Evolutionary conservation across 1,140 invertebrate species (phyloP), one percentile per base, ranked within the genome.

Genomic region (Polypedilum pembai): DNA sequence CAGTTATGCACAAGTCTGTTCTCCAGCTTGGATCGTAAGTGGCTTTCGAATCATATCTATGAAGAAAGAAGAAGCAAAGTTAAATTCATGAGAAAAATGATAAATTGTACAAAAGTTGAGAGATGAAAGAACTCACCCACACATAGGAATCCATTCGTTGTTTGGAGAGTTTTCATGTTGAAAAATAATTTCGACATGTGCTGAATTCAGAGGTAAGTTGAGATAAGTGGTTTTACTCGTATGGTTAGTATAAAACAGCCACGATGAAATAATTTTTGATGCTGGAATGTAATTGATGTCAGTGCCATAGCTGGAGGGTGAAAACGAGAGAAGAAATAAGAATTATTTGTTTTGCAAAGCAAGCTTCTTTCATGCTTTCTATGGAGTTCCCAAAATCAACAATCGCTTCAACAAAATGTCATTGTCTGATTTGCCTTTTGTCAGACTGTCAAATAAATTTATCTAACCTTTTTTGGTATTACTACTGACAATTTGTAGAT

Each of bases 271-370:
- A 12, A 90, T 81, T 75, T 85, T 84, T 0, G 88, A 90, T 75
- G 87, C 86, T 17, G 90, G 82, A 76, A 86, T 86, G 79, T 89
- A 90, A 78, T 90, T 88, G 66, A 89, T 80, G 78, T 90, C 88
- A 17, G 82, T 85, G 4, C 87, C 87, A 77, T 90, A 87, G 69
- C 89, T 90, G 78, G 18, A 77, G 78, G 24, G 40, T 17, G 77
- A 41, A 66, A 15, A 12, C 24, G 45, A n/a, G 45, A 56, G 12
- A 33, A 18, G 56, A 77, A 76, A 77, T 77, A 75, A 78, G 76
- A 76, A 76, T 76, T 78, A 73, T 45, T 56, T 56, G 4, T 56
- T 15, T 56, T 33, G 24, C 24, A 33, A 33, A 33, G 24, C 24
- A 33, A 33, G 24, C 24, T 33, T 33, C 24, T 33, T 33, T 33